Conservation (phyloP, 2,888 invertebrate species). For the Agriopis marginaria region DNA sequence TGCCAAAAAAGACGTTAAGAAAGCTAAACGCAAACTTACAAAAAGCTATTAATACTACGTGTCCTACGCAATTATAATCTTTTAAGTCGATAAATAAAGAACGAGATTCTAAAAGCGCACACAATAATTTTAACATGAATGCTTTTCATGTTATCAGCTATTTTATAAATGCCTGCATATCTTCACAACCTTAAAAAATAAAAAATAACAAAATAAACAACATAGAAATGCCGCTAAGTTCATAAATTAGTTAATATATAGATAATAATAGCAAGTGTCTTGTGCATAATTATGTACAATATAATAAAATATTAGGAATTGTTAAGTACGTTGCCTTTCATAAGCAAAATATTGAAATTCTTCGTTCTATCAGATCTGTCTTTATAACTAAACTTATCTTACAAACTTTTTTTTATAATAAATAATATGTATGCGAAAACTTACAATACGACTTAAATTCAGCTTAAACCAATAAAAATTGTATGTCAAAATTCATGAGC, state of each 20-base stretch:
- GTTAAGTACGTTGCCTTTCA: constrained; percentile 69
- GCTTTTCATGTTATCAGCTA: constrained; percentile 4
- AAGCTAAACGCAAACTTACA: constrained; percentile 13
- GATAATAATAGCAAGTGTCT: background rate
- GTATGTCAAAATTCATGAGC: constrained; percentile 2
- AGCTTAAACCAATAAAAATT: constrained; percentile 15
- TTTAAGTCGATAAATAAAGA: background rate
- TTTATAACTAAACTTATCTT: constrained; percentile 12
- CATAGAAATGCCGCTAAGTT: constrained; percentile 19
- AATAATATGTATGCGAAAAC: constrained; percentile 36
- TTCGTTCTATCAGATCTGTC: constrained; percentile 32
- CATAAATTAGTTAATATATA: constrained; percentile 29
- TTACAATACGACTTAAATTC: constrained; percentile 19
- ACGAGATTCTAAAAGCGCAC: constrained; percentile 25
- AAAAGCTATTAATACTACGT: constrained; percentile 26
- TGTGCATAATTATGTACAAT: constrained; percentile 18
- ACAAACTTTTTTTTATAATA: constrained; percentile 42
- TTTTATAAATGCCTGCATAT: constrained; percentile 53
- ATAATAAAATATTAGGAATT: constrained; percentile 24
- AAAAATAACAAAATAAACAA: constrained; percentile 49
- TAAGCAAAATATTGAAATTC: constrained; percentile 39
- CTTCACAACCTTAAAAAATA: constrained; percentile 64
- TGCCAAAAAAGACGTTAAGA: constrained; percentile 9
- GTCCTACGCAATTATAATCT: background rate
- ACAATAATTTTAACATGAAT: background rate